Base-by-base conservation (phyloP, 2,888 invertebrate genomes). In the Tillus elongatus region DNA sequence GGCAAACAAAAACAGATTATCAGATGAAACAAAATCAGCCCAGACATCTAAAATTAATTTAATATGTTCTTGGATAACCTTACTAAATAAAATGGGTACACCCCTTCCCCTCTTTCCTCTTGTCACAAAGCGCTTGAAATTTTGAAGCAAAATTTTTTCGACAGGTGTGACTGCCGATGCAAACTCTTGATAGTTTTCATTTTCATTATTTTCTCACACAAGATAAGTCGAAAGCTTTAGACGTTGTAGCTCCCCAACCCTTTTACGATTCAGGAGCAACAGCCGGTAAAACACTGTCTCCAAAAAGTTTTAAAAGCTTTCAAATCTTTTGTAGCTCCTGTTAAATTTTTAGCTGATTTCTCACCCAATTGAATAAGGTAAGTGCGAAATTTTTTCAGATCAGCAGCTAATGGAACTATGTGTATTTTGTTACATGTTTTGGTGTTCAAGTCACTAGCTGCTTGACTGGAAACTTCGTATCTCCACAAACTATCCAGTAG, bases 141-240 rank as follows among this genome's bases (percentile, higher is more conserved):
- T 24, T 31, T 14, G 10, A 35, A 16, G 10, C 28, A 10, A 30
- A 32, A 19, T 42, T 31, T 41, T 47, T 45, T n/a, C 49, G 30
- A 12, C 49, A 48, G 4, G 52, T 50, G 10, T 50, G 33, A 29
- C 49, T 15, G 34, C 37, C 8, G 45, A 4, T 11, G 30, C 4
- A 29, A 29, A 29, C 12, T 29, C 30, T 29, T 29, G 6, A 29
- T 29, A 29, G 30, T 8, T 29, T 11, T 29, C 6, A 8, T 10
- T 11, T n/a, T 11, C 11, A 3, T 31, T 30, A n/a, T 29, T 11
- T 9, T 29, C 30, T 8, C 6, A 19, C 24, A 19, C n/a, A 6
- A 29, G 6, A 29, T 29, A 29, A 29, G 12, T 29, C 6, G n/a
- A 11, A 10, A 29, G 12, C 30, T 9, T 9, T 10, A 29, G 4